These are phyloP conservation scores for Gambusia affinis DNA, from an alignment of 2,113 vertebrate genomes.

Conservation along the genomic window DNA sequence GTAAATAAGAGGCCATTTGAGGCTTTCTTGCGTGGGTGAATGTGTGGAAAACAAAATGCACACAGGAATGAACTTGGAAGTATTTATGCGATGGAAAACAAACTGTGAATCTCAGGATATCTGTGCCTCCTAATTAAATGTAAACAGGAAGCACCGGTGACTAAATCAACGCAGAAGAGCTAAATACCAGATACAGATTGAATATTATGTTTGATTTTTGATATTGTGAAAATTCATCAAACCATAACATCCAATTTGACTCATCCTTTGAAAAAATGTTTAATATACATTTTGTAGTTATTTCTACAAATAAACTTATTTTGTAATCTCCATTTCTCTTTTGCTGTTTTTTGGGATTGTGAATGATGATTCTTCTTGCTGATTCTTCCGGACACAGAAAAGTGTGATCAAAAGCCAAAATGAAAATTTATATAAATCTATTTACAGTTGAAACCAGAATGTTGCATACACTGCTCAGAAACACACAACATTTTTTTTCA, in stretches of 20 bases:
- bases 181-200: constrained; percentile 34
- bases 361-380: neutral
- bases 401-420: neutral
- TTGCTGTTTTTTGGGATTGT: constrained; percentile 2
- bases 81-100: constrained; percentile 29
- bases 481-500: no score
- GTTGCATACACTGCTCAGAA: no score
- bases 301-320: constrained; percentile 75
- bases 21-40: constrained; percentile 43
- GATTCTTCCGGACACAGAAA: neutral
- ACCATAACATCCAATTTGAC: constrained; percentile 37
- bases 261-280: constrained; percentile 38
- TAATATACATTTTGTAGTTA: constrained; percentile 67
- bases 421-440: neutral
- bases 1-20: constrained; percentile 62
- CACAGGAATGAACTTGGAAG: constrained; percentile 34
- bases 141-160: constrained; percentile 42
- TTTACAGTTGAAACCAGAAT: no score
- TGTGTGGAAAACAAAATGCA: constrained; percentile 31
- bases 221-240: constrained; percentile 63
- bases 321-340: constrained; percentile 61
- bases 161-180: constrained; percentile 37
- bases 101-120: constrained; percentile 67
- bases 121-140: constrained; percentile 46
- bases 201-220: constrained; percentile 59